These are phyloP conservation scores for Drosophila santomea DNA, from an alignment of 1,140 invertebrate species.

Conservation along the genomic window DNA sequence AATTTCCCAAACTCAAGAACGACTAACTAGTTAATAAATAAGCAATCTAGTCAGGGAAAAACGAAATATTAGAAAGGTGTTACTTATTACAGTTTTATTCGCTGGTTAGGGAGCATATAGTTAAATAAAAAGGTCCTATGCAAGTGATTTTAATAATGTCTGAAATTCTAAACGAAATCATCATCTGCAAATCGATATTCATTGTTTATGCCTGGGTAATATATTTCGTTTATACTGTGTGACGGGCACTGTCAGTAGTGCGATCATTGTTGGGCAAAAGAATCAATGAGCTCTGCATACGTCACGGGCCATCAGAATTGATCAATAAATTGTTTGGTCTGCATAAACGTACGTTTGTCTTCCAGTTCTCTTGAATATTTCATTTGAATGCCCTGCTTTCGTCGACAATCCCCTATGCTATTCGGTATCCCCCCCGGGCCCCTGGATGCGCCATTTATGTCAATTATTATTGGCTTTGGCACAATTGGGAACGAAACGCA, in stretches of 20 bases:
- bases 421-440: slow-evolving; percentile 6
- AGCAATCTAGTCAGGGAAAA: neutral
- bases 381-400: slow-evolving; percentile 47
- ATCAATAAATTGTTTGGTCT: slow-evolving; percentile 46
- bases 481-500: slow-evolving; percentile 78
- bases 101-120: too few species aligned
- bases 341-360: slow-evolving; percentile 25
- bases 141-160: too few species aligned
- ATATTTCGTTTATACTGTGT: slow-evolving; percentile 9
- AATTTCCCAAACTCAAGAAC: neutral
- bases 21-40: neutral
- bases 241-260: slow-evolving; percentile 20
- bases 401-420: slow-evolving; percentile 6
- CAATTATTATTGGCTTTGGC: slow-evolving; percentile 76
- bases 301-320: slow-evolving; percentile 49
- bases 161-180: neutral
- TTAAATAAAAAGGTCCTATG: too few species aligned
- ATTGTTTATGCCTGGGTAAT: neutral
- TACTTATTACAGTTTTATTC: too few species aligned
- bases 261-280: slow-evolving; percentile 14
- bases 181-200: neutral
- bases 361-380: slow-evolving; percentile 55
- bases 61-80: too few species aligned
- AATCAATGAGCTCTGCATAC: slow-evolving; percentile 32
- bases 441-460: slow-evolving; percentile 61